A percentile compares a stretch with the other conserved stretches of the same genome.
Evolutionary conservation across 2,797 vertebrate species (phyloP).

Genomic region (Poeciliopsis presidionis): DNA sequence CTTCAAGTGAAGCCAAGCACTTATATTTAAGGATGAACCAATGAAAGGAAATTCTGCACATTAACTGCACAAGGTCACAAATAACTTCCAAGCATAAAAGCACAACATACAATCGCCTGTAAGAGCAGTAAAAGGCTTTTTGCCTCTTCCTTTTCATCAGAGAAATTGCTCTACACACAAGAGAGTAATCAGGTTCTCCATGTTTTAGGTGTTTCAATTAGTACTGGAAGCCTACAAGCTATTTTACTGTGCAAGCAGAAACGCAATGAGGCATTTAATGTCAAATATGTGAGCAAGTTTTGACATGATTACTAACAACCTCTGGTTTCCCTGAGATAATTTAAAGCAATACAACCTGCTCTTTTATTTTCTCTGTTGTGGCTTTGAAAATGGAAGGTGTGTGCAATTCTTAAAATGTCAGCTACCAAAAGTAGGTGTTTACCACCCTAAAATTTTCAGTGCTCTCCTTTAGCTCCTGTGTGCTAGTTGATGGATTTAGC

Average conservation of each 20-base stretch:
- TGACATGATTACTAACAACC: conserved; percentile 9
- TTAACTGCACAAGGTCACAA: background rate
- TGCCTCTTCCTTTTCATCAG: background rate
- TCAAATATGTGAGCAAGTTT: conserved; percentile 4
- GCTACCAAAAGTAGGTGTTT: background rate
- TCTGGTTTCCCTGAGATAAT: conserved; percentile 9
- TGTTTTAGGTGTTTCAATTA: conserved; percentile 1
- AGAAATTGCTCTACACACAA: background rate
- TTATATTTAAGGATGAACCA: background rate
- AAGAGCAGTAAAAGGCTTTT: background rate
- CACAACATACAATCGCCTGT: background rate
- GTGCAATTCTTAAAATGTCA: background rate
- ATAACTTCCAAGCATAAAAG: background rate
- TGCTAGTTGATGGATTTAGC: background rate
- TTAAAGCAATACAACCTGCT: background rate
- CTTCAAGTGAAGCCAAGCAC: background rate
- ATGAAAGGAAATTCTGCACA: background rate
- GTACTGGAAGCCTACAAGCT: background rate
- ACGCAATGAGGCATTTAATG: background rate
- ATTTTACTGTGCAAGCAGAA: background rate
- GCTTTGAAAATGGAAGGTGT: background rate
- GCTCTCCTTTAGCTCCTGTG: background rate
- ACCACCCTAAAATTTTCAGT: background rate
- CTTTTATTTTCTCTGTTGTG: background rate
- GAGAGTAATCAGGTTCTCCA: background rate